phyloP scores from a whole-genome alignment of 2,888 invertebrate species.

The Heliconius ismenius region DNA sequence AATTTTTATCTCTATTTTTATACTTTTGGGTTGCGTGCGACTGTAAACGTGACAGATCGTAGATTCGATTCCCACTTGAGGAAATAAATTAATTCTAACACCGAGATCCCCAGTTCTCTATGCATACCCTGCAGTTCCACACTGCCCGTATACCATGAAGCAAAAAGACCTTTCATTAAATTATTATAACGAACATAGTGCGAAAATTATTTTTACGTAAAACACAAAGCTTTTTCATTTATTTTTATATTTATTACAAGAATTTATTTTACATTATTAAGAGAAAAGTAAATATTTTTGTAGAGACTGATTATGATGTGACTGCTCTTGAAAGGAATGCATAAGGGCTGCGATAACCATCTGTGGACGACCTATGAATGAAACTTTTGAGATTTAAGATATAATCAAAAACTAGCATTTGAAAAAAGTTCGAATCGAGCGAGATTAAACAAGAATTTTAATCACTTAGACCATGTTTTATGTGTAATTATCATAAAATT shows the following conservation, averaged over 20 bases:
- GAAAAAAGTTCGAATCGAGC: slow-evolving; percentile 12
- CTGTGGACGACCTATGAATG: slow-evolving; percentile 54
- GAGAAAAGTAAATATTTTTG: slow-evolving; percentile 4
- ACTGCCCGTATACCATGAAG: neutral
- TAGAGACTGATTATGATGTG: slow-evolving; percentile 52
- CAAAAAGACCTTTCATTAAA: neutral
- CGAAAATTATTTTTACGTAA: too few species aligned
- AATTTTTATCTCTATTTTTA: neutral
- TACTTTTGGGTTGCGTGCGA: too few species aligned
- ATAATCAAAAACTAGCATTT: slow-evolving; percentile 49
- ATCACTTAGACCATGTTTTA: neutral
- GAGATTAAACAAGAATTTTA: neutral
- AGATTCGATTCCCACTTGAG: too few species aligned
- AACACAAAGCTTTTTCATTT: too few species aligned
- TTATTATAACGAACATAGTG: too few species aligned
- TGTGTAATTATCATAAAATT: neutral
- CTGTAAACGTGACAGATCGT: too few species aligned
- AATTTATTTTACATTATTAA: neutral
- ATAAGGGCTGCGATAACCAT: slow-evolving; percentile 53
- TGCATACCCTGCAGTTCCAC: neutral
- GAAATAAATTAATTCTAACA: too few species aligned
- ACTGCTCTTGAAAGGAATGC: slow-evolving; percentile 51
- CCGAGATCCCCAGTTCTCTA: neutral
- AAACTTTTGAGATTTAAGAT: slow-evolving; percentile 54
- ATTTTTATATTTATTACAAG: neutral